These are phyloP conservation scores for Lophius piscatorius DNA, from an alignment of 2,113 vertebrate species.

Conservation along the genomic window DNA sequence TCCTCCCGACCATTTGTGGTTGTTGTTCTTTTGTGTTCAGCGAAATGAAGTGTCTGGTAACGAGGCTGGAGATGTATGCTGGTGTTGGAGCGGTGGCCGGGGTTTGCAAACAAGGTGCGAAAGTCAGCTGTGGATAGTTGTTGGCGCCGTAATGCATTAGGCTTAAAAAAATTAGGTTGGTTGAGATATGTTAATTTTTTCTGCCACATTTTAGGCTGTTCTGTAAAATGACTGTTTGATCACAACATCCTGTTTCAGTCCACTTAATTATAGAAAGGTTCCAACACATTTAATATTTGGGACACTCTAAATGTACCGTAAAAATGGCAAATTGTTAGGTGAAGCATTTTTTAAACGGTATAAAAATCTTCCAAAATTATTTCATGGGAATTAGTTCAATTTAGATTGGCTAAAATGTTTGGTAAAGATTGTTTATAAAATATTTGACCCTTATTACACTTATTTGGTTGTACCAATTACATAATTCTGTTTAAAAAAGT, in stretches of 20 bases:
- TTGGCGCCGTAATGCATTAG: slow-evolving; percentile 45
- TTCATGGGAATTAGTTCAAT: too few relatives aligned
- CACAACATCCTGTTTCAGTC: slow-evolving; percentile 6
- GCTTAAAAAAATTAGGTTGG: slow-evolving; percentile 36
- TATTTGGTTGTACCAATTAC: too few relatives aligned
- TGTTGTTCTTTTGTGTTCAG: slow-evolving; percentile 39
- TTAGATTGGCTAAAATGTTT: too few relatives aligned
- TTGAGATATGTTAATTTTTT: slow-evolving; percentile 11
- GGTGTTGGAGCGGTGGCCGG: slow-evolving; percentile 22
- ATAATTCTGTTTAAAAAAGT: too few relatives aligned
- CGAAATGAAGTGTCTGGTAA: slow-evolving; percentile 44
- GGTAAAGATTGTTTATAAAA: too few relatives aligned
- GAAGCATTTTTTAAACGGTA: too few relatives aligned
- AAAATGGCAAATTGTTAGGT: too few relatives aligned
- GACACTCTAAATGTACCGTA: too few relatives aligned
- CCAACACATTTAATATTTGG: too few relatives aligned
- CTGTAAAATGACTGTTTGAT: slow-evolving; percentile 8
- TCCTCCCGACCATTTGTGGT: slow-evolving; percentile 31
- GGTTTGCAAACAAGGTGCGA: slow-evolving; percentile 42
- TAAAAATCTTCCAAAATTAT: too few relatives aligned
- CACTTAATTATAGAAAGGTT: background rate
- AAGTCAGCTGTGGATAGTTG: slow-evolving; percentile 1
- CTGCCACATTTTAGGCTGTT: background rate
- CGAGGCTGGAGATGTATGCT: slow-evolving; percentile 22
- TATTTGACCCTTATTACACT: too few relatives aligned